These are phyloP conservation scores for Pachycephus smyrnensis DNA, from an alignment of 2,888 invertebrate genomes.

Conservation along the genomic window DNA sequence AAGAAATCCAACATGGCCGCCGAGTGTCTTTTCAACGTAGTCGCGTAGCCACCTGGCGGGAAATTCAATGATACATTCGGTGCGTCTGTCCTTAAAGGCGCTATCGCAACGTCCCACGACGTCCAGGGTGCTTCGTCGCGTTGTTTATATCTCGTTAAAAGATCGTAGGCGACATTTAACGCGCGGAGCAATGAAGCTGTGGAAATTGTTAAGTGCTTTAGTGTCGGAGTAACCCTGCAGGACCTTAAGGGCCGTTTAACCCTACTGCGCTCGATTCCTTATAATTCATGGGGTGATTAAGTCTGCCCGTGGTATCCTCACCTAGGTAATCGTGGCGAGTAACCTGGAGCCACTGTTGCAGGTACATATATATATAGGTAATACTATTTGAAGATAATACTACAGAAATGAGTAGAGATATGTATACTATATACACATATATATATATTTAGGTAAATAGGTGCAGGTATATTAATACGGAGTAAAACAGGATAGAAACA, in stretches of 20 bases:
- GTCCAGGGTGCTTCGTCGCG: too few species aligned
- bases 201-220: background rate
- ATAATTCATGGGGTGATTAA: conserved; percentile 4
- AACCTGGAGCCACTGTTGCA: background rate
- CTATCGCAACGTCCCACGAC: too few species aligned
- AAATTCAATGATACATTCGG: too few species aligned
- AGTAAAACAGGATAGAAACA: too few species aligned
- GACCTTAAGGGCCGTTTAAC: background rate
- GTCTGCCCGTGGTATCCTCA: background rate
- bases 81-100: too few species aligned
- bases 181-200: background rate
- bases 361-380: conserved; percentile 14
- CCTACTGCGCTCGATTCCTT: background rate
- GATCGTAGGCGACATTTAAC: background rate
- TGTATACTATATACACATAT: conserved; percentile 3
- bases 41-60: too few species aligned
- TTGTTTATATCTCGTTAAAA: too few species aligned
- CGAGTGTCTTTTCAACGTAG: too few species aligned
- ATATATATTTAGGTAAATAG: background rate
- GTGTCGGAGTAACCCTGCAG: background rate
- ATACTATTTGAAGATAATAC: background rate
- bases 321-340: too few species aligned
- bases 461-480: too few species aligned
- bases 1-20: too few species aligned
- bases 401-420: background rate